phyloP scores from a whole-genome alignment of 2,888 invertebrate genomes.

The Norana najaformis region DNA sequence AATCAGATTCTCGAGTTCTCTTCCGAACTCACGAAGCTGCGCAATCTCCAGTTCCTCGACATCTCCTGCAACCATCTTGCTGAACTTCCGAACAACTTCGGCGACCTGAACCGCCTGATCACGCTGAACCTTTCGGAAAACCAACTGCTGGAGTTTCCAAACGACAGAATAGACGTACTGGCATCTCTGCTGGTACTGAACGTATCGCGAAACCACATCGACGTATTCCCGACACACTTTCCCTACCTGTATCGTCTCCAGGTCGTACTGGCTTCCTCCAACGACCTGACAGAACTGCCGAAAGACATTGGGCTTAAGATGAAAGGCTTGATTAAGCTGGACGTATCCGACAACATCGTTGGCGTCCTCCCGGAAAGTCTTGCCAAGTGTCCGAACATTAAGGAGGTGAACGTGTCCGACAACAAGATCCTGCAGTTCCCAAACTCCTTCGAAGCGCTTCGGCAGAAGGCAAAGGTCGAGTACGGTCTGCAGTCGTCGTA shows the following conservation, averaged over 20 bases:
- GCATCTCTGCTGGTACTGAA: slow-evolving; percentile 75
- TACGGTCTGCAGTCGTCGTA: slow-evolving; percentile 51
- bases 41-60: slow-evolving; percentile 52
- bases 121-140: slow-evolving; percentile 54
- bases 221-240: slow-evolving; percentile 68
- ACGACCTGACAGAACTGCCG: slow-evolving; percentile 55
- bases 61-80: slow-evolving; percentile 54
- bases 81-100: slow-evolving; percentile 58
- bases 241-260: slow-evolving; percentile 55
- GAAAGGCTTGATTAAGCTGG: slow-evolving; percentile 71
- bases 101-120: slow-evolving; percentile 54
- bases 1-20: slow-evolving; percentile 54
- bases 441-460: slow-evolving; percentile 56
- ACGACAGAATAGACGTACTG: slow-evolving; percentile 74
- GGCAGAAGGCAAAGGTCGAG: slow-evolving; percentile 50
- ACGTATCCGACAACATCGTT: slow-evolving; percentile 82
- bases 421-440: slow-evolving; percentile 59
- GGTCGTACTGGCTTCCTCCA: slow-evolving; percentile 51
- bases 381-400: slow-evolving; percentile 55
- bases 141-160: slow-evolving; percentile 55
- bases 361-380: slow-evolving; percentile 58
- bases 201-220: slow-evolving; percentile 78
- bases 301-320: slow-evolving; percentile 54
- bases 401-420: slow-evolving; percentile 55
- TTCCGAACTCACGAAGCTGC: slow-evolving; percentile 49